These are phyloP conservation scores for Lochmaea capreae DNA, from an alignment of 2,888 invertebrate genomes.

Conservation along the genomic window DNA sequence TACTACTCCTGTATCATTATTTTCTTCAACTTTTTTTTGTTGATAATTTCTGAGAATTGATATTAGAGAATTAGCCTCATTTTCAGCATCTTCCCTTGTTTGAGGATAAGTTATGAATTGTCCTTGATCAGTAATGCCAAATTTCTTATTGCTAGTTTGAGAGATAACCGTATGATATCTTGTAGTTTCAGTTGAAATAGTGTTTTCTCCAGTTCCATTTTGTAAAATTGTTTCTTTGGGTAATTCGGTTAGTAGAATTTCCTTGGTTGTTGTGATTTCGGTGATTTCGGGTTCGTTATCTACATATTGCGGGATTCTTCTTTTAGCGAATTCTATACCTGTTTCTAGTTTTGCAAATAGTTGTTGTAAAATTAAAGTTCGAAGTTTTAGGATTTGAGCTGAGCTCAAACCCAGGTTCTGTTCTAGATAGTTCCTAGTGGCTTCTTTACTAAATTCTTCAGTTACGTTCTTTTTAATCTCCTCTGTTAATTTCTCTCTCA, in stretches of 20 bases:
- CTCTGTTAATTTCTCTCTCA: constrained; percentile 21
- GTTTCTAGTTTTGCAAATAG: constrained; percentile 12
- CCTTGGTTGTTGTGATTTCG: constrained; percentile 1
- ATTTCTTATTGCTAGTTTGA: neutral
- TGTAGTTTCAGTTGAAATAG: neutral
- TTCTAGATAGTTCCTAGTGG: constrained; percentile 19
- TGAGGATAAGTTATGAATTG: constrained; percentile 25
- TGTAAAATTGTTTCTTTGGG: neutral
- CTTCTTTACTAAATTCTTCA: constrained; percentile 18
- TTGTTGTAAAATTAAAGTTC: constrained; percentile 18
- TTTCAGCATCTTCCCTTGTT: constrained; percentile 44
- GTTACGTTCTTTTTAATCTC: constrained; percentile 28
- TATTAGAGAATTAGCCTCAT: constrained; percentile 47
- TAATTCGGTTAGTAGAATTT: constrained; percentile 1
- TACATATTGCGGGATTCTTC: constrained; percentile 5
- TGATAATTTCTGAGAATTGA: constrained; percentile 24
- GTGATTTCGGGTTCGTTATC: constrained; percentile 1
- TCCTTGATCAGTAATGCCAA: constrained; percentile 32
- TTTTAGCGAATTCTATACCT: constrained; percentile 18
- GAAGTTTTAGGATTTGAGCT: constrained; percentile 20
- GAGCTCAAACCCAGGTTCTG: constrained; percentile 17
- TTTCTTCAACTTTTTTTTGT: neutral
- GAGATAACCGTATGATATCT: constrained; percentile 8
- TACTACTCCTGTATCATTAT: neutral
- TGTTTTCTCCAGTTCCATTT: neutral